Percentiles rank a stretch among this genome's conserved stretches.
phyloP scores from a whole-genome alignment of 2,888 invertebrate species.

The Dryobota labecula region DNA sequence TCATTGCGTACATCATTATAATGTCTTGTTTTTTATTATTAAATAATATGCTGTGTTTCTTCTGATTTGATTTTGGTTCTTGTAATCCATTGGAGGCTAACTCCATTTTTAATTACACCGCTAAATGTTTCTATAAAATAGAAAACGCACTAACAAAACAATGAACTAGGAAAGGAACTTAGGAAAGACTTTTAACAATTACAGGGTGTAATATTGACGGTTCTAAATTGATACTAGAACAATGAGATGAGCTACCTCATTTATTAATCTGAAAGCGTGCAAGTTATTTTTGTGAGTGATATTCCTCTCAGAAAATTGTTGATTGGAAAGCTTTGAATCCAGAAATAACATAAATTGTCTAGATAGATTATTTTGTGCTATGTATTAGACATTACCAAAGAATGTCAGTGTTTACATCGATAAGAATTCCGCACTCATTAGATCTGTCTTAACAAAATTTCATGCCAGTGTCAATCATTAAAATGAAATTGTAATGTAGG shows the following conservation, averaged over 20 bases:
- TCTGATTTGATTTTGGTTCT: neutral
- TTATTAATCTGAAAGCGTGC: neutral
- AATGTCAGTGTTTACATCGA: slow-evolving; percentile 35
- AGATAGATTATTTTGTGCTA: slow-evolving; percentile 7
- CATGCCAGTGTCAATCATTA: slow-evolving; percentile 29
- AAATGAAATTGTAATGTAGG: slow-evolving; percentile 28
- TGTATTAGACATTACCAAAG: slow-evolving; percentile 23
- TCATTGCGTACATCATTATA: neutral
- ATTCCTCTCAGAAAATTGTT: neutral
- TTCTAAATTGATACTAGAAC: neutral
- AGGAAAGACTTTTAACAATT: neutral
- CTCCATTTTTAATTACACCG: neutral
- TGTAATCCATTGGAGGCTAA: neutral
- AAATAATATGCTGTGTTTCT: neutral
- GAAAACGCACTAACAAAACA: neutral
- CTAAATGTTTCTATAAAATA: neutral
- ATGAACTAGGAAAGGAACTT: neutral
- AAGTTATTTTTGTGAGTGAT: slow-evolving; percentile 21
- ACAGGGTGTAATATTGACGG: neutral
- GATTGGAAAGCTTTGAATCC: slow-evolving; percentile 44
- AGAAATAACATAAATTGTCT: slow-evolving; percentile 26
- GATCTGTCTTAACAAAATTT: slow-evolving; percentile 10
- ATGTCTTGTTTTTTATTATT: neutral
- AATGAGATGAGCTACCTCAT: slow-evolving; percentile 1
- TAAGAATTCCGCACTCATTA: slow-evolving; percentile 30